Percentiles rank a stretch among this genome's conserved stretches.
These are phyloP conservation scores for Diachasmimorpha longicaudata DNA, from an alignment of 1,140 invertebrate species.

Conservation along the genomic window DNA sequence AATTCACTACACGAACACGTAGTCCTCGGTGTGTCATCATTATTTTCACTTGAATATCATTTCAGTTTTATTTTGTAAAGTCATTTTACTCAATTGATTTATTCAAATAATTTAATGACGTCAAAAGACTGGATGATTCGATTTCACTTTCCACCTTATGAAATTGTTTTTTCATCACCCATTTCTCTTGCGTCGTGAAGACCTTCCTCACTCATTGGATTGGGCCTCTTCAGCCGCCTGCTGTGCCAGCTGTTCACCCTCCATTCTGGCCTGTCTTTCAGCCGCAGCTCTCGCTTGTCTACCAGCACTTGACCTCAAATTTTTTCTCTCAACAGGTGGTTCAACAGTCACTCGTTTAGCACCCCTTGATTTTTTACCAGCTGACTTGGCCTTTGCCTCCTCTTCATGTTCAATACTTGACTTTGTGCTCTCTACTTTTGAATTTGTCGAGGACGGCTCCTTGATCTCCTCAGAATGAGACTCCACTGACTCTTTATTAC, in stretches of 20 bases:
- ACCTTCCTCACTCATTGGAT: constrained; percentile 4
- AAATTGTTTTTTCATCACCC: not conserved
- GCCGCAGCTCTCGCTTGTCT: constrained; percentile 59
- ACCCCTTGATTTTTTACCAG: constrained; percentile 51
- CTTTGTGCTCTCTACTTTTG: constrained; percentile 29
- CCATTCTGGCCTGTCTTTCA: constrained; percentile 55
- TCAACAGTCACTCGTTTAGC: constrained; percentile 53
- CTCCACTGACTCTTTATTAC: constrained; percentile 32
- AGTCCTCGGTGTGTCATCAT: not conserved
- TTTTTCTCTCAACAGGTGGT: constrained; percentile 58
- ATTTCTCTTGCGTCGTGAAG: constrained; percentile 16
- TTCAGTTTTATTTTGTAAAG: not conserved
- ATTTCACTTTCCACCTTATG: not conserved
- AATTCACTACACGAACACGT: not conserved
- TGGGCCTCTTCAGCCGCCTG: constrained; percentile 45
- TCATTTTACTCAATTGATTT: not conserved
- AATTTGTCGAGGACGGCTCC: constrained; percentile 9
- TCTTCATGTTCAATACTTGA: constrained; percentile 42
- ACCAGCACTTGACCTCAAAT: constrained; percentile 60
- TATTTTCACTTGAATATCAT: not conserved
- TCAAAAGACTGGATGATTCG: not conserved
- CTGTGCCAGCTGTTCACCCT: constrained; percentile 49
- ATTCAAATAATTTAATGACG: not conserved
- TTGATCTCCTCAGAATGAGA: constrained; percentile 22
- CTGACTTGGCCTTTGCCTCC: constrained; percentile 41